Evolutionary conservation across 2,888 invertebrate genomes (phyloP), one percentile per base, ranked within the genome.

Genomic region (Heliconius cydno): DNA sequence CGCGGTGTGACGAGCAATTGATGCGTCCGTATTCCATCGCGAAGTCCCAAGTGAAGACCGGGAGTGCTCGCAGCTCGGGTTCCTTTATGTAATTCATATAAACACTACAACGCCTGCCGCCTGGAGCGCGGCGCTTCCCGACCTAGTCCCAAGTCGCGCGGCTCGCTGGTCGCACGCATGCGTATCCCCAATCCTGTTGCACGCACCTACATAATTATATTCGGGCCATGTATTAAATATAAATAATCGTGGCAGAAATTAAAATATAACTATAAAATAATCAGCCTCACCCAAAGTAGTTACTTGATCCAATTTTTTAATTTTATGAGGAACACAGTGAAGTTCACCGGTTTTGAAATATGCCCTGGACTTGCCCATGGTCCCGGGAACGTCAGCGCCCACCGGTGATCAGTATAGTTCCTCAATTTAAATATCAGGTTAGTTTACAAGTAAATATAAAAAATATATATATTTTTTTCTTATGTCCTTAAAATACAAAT

Each of bases 351-450:
- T 15, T 73, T 73, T 34, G 30, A 22, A 86, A 80, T 71, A 94
- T 94, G 94, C 92, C 94, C 85, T 94, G 94, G 94, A 92, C 86
- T 82, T 95, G 94, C 83, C 94, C 94, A 85, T 95, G 95, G 94
- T 94, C 94, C 81, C 91, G 91, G 75, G 91, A 91, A 82, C 92
- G 90, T 77, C 92, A 89, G 87, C 88, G 88, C 78, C 89, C 91
- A 83, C 87, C 88, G 65, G 88, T 86, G 85, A 90, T 92, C 86
- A 92, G 90, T 84, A 89, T 89, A 80, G 91, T 93, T 80, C 86
- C 91, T 77, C 90, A 91, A 77, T 86, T 92, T 82, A 84, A 91
- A 78, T 83, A 89, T 77, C 90, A 94, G 94, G 95, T 95, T 89
- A 86, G 93, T 90, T 57, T 46, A 52, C 13, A 22, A 46, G 25